Conservation (phyloP, 2,888 invertebrate genomes). For the Arge pagana region DNA sequence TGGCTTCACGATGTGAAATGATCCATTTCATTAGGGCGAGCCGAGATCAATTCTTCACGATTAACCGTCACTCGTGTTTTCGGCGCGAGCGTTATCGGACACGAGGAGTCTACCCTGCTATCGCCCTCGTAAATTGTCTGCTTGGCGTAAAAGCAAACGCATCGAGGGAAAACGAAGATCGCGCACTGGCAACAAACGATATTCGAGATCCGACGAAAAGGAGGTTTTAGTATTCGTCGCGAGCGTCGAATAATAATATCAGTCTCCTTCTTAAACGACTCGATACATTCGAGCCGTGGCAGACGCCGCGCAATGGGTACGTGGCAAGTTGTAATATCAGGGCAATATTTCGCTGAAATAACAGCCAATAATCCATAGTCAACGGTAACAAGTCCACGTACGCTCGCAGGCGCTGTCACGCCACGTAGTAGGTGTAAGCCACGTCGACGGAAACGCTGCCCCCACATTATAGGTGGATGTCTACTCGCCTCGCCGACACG, state of each 20-base stretch:
- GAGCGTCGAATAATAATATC: conserved; percentile 16
- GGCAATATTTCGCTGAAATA: conserved; percentile 51
- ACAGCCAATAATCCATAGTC: conserved; percentile 53
- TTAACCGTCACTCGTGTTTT: no score
- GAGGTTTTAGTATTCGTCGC: conserved; percentile 11
- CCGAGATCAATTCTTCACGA: no score
- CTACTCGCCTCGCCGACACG: background rate
- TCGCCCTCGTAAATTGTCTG: no score
- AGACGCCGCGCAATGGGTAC: conserved; percentile 13
- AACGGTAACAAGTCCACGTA: conserved; percentile 11
- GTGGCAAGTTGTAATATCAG: conserved; percentile 31
- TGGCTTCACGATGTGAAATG: no score
- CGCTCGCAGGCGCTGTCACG: conserved; percentile 38
- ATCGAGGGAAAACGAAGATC: no score
- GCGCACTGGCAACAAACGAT: background rate
- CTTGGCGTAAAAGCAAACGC: no score
- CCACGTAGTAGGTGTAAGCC: no score
- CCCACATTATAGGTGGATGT: background rate
- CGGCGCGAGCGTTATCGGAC: no score
- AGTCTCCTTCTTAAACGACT: conserved; percentile 10
- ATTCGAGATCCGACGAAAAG: conserved; percentile 14
- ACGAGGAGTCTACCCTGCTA: no score
- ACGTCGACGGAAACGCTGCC: no score
- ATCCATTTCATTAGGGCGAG: no score
- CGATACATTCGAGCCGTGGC: conserved; percentile 4